Evolutionary conservation across 2,888 invertebrate species (phyloP), one percentile per base, ranked within the genome.

Genomic region (Lampropteryx suffumata): DNA sequence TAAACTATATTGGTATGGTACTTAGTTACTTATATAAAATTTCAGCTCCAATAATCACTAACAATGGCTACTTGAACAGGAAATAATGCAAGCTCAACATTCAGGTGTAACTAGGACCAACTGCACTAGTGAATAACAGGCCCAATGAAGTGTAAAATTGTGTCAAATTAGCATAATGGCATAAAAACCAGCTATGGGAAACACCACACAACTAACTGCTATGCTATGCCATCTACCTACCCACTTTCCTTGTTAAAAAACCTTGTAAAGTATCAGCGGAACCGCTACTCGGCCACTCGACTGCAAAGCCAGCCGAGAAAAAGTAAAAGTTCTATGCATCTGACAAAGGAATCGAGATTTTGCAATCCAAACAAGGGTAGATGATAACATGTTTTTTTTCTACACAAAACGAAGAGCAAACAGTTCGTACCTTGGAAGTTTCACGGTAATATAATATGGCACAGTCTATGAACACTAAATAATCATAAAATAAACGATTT

Each of bases 301-400:
- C 58, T 64, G 52, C 56, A 63, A 62, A 64, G 65, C 61, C 28
- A 33, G 37, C 30, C 29, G 29, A 34, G 47, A 47, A 87, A 59
- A 89, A 89, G 87, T 89, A 89, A 89, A 89, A 89, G 89, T 89
- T 65, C 55, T 57, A 64, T 66, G 64, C 70, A 67, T 74, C 76
- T 84, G 79, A 87, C 88, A 87, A 87, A 87, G 86, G 82, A 87
- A 82, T 76, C 66, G 65, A 81, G 82, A 81, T 88, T 87, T 85
- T 78, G 84, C 82, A 86, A 84, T 65, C 68, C 70, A 76, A 86
- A 82, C 87, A 87, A 86, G 86, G 89, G 82, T 85, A 84, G 67
- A 74, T 53, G 68, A 79, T 76, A 83, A 84, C 82, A 80, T 79
- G 82, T 76, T 82, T 79, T 17, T n/a, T 73, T 73, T 69, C 69